Evolutionary conservation across 2,797 vertebrate genomes (phyloP).

Genomic region (Megaceryle alcyon): DNA sequence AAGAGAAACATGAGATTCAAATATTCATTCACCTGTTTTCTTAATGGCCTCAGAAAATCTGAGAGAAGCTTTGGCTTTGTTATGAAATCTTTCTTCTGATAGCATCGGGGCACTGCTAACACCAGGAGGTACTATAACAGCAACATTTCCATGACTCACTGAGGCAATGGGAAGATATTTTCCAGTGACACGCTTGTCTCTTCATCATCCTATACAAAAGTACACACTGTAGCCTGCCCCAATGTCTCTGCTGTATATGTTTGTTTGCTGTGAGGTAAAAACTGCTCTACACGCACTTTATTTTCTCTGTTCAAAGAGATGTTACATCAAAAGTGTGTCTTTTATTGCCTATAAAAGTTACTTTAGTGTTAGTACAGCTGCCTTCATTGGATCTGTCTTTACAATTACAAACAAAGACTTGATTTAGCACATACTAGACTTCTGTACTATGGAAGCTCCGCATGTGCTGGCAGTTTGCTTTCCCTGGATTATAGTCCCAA

Average conservation of each 20-base stretch:
- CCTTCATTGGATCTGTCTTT: constrained; percentile 30
- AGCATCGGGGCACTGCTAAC: neutral
- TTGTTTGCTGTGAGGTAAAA: neutral
- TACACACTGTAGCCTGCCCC: neutral
- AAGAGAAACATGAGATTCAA: neutral
- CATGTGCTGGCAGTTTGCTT: constrained; percentile 11
- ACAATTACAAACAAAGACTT: constrained; percentile 28
- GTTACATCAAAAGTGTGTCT: constrained; percentile 1
- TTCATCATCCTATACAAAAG: neutral
- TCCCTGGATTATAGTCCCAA: neutral
- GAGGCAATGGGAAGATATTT: neutral
- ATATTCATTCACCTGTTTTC: neutral
- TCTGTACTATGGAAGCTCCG: neutral
- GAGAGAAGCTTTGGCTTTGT: neutral
- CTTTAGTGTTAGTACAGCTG: constrained; percentile 14
- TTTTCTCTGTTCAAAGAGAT: constrained; percentile 2
- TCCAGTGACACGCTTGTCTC: neutral
- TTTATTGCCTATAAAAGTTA: constrained; percentile 47
- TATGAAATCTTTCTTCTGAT: neutral
- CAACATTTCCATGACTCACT: neutral
- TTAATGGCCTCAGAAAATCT: neutral
- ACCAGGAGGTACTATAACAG: neutral
- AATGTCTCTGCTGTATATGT: fast-evolving
- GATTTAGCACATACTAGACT: constrained; percentile 23
- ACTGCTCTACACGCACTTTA: neutral